Base-by-base conservation (phyloP, 1,140 invertebrate genomes). In the Schmidtea mediterranea region DNA sequence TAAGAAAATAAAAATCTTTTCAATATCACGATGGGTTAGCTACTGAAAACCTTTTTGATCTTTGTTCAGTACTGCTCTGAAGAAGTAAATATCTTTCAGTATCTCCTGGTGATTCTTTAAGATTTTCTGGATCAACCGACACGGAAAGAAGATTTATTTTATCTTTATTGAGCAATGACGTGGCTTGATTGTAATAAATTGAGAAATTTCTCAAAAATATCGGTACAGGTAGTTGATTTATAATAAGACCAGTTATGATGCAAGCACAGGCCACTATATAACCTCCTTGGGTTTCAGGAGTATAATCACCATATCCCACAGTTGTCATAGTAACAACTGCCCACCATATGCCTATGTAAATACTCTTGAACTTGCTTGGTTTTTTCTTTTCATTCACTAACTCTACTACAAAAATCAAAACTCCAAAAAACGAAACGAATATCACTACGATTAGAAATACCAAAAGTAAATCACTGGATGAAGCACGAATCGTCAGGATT, bases 201-300 rank as follows among this genome's bases (percentile, higher is more conserved):
- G 43, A 45, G 76, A 98, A 98, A 73, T 98, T 98, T 69, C 86
- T 90, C 56, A 95, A 89, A 70, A 95, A 95, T 69, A 95, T 87
- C 60, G 89, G 87, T 58, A 97, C 89, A 53, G 89, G 89, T 58
- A 97, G 74, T 46, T 68, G 66, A 51, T 69, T 67, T 8, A 66
- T 69, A 19, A 70, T 55, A 45, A 97, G 87, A 72, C 90, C 90
- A 63, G 89, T 86, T 69, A 97, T 92, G 61, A 89, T 89, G 71
- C 90, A 97, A 55, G 95, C 72, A 54, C 84, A 94, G 54, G 87
- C 87, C 57, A 94, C 87, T 63, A 95, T 83, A 70, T 94, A 94
- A 57, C 89, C 87, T 84, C 84, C 92, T 52, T 92, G 82, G 61
- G 87, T 84, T 59, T 92, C 86, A 55, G 90, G 90, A 58, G 69